These are phyloP conservation scores for Planococcus citri DNA, from an alignment of 1,140 invertebrate species.

Conservation along the genomic window DNA sequence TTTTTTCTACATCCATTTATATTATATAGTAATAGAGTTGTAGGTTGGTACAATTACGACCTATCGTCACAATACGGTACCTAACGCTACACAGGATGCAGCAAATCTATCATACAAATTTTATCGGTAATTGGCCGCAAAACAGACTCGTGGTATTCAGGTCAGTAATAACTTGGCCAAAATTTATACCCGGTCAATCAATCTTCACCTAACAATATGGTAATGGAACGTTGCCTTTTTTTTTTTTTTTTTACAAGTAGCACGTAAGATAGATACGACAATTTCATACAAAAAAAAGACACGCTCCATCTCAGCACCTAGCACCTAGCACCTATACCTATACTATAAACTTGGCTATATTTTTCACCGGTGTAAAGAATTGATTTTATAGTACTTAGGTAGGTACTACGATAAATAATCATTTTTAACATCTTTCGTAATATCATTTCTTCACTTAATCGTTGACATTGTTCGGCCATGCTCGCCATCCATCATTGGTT, in stretches of 20 bases:
- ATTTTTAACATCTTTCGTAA: neutral
- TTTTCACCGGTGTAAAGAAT: neutral
- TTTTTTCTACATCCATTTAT: neutral
- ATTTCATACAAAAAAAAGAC: neutral
- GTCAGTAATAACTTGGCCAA: neutral
- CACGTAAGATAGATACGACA: neutral
- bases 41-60: neutral
- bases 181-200: neutral
- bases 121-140: neutral
- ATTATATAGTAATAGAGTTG: too few relatives aligned
- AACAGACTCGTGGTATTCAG: neutral
- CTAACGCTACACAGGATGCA: neutral
- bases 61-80: neutral
- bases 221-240: neutral
- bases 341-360: neutral
- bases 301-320: neutral
- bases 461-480: neutral
- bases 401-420: neutral
- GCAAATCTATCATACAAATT: neutral
- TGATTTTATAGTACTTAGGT: constrained; percentile 8
- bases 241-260: neutral
- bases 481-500: too few relatives aligned
- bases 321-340: too few relatives aligned
- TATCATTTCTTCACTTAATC: neutral
- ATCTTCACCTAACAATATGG: neutral